Evolutionary conservation across 2,888 invertebrate genomes (phyloP), one percentile per base, ranked within the genome.

Genomic region (Nomada ferruginata): DNA sequence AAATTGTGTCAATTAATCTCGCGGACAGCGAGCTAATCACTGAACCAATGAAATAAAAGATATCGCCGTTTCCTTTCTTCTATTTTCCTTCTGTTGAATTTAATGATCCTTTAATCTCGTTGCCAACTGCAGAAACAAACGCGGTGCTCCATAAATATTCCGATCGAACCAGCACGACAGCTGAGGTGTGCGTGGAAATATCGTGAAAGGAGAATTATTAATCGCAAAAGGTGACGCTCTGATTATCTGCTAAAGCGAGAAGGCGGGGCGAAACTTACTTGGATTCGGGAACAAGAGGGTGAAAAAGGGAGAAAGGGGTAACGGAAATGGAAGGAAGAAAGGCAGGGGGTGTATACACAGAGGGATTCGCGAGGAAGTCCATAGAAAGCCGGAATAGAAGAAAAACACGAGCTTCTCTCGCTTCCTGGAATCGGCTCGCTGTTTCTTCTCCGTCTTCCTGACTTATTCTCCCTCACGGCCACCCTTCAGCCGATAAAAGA

Each of bases 181-280:
- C 36, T 7, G 36, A 36, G 36, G 36, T 7, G 36, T 7, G 47
- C 47, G 13, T 3, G 47, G 68, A 55, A 75, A 66, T 75, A 73
- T 47, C 13, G 11, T 7, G 64, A 73, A 84, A 71, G 73, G 77
- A 53, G 77, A 77, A 74, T 86, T 86, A 87, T 86, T 86, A 86
- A 87, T 86, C 87, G 82, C 87, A 53, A 79, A 77, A 86, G 87
- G 87, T 85, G 71, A 72, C 79, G 79, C 60, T 79, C 68, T 42
- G 69, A 60, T 77, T 80, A 80, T 75, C 71, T 60, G 71, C 59
- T 52, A 70, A 68, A 64, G 64, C 52, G 59, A 44, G 52, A 57
- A 57, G 75, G 26, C 50, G 60, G 65, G 53, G 70, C 50, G 69
- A 55, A 68, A 71, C 57, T 76, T 50, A 55, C 42, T 26, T 11